Evolutionary conservation across 1,140 invertebrate genomes (phyloP), one percentile per base, ranked within the genome.

Genomic region (Trichoplusia ni): DNA sequence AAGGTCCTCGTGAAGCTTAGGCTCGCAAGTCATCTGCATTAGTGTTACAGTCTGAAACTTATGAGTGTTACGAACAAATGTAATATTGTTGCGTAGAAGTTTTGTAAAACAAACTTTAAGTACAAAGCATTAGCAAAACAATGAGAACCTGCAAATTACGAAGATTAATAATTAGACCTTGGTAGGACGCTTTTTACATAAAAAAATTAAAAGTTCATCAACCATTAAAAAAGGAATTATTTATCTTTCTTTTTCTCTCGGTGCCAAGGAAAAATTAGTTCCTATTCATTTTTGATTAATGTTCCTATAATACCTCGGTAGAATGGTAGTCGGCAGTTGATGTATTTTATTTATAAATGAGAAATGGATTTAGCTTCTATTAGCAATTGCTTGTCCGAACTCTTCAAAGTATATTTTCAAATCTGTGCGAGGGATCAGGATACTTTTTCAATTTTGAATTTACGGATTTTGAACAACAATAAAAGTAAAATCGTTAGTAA

Each of bases 251-350:
- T 54, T 38, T 11, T 29, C 25, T 35, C 18, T 38, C 8, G 4
- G 9, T 9, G 19, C 35, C 37, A 23, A 38, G 27, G 19, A 27
- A 27, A 51, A 58, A 19, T 42, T 4, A 58, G 14, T 37, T 44
- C 38, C 14, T 58, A 42, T 31, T 42, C 21, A 42, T 29, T 40
- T 58, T 44, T 31, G 27, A 59, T 59, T 44, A 44, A 44, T 59
- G 54, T 44, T 59, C 23, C 14, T 44, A 29, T 58, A 42, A 58
- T 58, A 42, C 29, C 23, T 21, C 1, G 38, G 38, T 11, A 31
- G 25, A 44, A 59, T 56, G 11, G 44, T 9, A 33, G 38, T 59
- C 14, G 14, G 11, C 11, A 29, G 13, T 44, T 11, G 19, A 42
- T 31, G 54, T 59, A 13, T 21, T 29, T 31, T 59, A 27, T 44